Conservation (phyloP, 1,140 invertebrate genomes). For the Aleiodes sp. region DNA sequence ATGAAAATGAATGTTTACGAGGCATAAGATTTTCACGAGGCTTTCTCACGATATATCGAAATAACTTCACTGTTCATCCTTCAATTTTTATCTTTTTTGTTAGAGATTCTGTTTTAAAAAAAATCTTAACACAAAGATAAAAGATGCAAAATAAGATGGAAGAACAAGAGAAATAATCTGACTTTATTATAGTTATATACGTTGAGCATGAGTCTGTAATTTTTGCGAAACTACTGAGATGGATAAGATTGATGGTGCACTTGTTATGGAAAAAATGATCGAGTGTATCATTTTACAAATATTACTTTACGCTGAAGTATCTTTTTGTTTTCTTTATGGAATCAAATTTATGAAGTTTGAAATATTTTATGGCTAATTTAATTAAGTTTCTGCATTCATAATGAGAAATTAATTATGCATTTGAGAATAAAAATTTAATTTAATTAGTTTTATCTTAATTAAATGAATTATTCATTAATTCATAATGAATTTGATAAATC, state of each 20-base stretch:
- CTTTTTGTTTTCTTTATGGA: too few species aligned
- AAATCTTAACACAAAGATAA: neutral
- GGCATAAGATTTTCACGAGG: neutral
- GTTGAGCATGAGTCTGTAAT: constrained; percentile 3
- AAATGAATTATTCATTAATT: too few species aligned
- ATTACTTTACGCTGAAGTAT: too few species aligned
- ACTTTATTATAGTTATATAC: neutral
- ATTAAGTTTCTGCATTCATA: too few species aligned
- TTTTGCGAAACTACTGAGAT: neutral
- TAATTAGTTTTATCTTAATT: too few species aligned
- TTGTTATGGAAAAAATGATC: neutral
- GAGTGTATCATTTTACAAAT: neutral
- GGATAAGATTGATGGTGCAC: neutral
- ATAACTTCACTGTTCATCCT: neutral
- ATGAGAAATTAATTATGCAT: too few species aligned
- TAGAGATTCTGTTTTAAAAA: too few species aligned
- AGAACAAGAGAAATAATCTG: neutral
- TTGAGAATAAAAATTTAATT: too few species aligned
- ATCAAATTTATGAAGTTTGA: too few species aligned
- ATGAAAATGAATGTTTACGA: constrained; percentile 18
- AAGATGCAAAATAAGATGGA: neutral
- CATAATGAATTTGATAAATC: too few species aligned
- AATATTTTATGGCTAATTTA: too few species aligned
- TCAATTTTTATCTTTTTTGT: neutral
- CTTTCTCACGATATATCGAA: constrained; percentile 2